A percentile compares a stretch with the other conserved stretches of the same genome.
Conservation (phyloP, 1,140 invertebrate species). For the Lordiphosa mommai region DNA sequence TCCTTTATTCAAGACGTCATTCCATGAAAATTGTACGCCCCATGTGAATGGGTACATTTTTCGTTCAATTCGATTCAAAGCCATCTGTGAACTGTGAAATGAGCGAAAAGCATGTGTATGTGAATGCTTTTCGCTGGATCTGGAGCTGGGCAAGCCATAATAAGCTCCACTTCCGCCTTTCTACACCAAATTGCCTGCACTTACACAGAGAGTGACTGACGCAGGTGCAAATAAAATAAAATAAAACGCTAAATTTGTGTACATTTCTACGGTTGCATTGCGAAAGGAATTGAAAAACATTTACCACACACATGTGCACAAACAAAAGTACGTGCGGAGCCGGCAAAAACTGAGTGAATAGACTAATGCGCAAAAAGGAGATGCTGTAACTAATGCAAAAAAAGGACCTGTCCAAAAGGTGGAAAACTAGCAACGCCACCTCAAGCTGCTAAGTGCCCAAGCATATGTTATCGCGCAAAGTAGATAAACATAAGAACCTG, state of each 20-base stretch:
- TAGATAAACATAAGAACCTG: not conserved
- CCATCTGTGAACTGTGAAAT: slow-evolving; percentile 17
- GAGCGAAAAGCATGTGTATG: slow-evolving; percentile 1
- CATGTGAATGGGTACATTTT: no score
- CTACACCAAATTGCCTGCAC: slow-evolving; percentile 13
- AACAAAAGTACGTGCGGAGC: slow-evolving; percentile 9
- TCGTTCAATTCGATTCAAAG: slow-evolving; percentile 15
- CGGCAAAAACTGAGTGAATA: not conserved
- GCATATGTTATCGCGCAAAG: slow-evolving; percentile 8
- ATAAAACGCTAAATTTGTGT: slow-evolving; percentile 17
- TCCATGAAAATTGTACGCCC: slow-evolving; percentile 3
- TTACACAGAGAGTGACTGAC: slow-evolving; percentile 2
- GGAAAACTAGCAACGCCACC: slow-evolving; percentile 8
- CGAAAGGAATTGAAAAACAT: slow-evolving; percentile 18
- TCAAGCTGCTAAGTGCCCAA: slow-evolving; percentile 7
- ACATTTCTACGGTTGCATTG: slow-evolving; percentile 8
- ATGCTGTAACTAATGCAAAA: slow-evolving; percentile 1
- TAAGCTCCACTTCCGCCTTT: slow-evolving; percentile 15
- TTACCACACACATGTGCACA: slow-evolving; percentile 1
- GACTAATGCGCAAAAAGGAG: not conserved
- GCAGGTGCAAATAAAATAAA: slow-evolving; percentile 19
- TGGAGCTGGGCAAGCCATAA: slow-evolving; percentile 8
- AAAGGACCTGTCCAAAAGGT: not conserved
- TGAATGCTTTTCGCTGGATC: not conserved
- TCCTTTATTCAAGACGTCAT: not conserved